Conservation (phyloP, 2,888 invertebrate genomes). For the Calameuta idolon region DNA sequence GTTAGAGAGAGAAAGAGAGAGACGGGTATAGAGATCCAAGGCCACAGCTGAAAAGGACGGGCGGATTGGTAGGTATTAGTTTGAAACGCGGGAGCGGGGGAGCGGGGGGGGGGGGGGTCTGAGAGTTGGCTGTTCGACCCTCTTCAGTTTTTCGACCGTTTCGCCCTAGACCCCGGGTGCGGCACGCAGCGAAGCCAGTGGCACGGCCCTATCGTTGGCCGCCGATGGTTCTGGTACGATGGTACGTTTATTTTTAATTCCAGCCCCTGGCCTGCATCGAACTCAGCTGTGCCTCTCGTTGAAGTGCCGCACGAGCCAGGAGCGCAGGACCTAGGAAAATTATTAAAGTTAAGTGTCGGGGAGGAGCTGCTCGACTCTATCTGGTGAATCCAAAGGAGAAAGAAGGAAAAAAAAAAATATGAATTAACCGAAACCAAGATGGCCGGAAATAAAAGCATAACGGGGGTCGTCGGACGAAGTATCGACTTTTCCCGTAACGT, state of each 20-base stretch:
- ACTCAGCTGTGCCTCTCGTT: not conserved
- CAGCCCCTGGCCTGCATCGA: not conserved
- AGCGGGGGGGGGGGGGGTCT: not conserved
- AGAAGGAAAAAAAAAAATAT: not conserved
- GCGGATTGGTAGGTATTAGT: not conserved
- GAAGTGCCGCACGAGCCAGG: not conserved
- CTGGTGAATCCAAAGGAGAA: not conserved
- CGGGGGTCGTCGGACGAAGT: not conserved
- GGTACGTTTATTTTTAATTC: not conserved
- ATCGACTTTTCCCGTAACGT: not conserved
- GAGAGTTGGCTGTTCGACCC: not conserved
- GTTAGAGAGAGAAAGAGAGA: not conserved
- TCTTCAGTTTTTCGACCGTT: not conserved
- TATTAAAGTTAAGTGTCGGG: not conserved
- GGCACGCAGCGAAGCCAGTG: not conserved
- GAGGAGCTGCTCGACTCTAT: not conserved
- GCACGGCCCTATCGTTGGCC: not conserved
- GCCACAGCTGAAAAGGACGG: not conserved
- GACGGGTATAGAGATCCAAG: not conserved
- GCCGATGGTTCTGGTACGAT: not conserved
- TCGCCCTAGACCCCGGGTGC: not conserved
- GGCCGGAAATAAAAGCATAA: not conserved
- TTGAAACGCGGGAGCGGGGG: not conserved
- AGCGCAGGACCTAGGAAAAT: not conserved
- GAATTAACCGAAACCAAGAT: not conserved